phyloP scores from a whole-genome alignment of 35 echinoderm and acorn worm genomes.

The Anneissia japonica region DNA sequence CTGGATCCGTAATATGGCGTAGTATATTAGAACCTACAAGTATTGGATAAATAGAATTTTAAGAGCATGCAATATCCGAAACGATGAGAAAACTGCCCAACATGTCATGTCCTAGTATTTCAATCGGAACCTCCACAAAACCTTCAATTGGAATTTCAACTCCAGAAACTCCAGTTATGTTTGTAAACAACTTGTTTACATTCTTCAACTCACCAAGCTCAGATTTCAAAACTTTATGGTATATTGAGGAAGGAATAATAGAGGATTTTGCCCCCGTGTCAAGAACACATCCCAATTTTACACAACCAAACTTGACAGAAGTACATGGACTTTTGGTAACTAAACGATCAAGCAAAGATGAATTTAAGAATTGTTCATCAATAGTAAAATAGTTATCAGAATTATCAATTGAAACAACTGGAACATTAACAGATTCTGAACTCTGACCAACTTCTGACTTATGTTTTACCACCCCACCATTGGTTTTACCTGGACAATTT shows the following conservation, averaged over 20 bases:
- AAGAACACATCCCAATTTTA: slow-evolving; percentile 30
- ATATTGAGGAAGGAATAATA: slow-evolving; percentile 35
- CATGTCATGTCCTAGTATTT: neutral
- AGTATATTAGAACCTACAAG: neutral
- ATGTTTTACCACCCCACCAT: too few relatives aligned
- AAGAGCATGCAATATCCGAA: neutral
- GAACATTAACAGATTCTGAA: too few relatives aligned
- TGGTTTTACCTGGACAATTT: too few relatives aligned
- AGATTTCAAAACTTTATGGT: neutral
- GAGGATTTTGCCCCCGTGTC: slow-evolving; percentile 56
- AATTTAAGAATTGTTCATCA: too few relatives aligned
- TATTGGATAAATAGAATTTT: neutral
- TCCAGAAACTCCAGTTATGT: neutral
- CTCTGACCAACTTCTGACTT: too few relatives aligned
- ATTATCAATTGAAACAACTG: too few relatives aligned
- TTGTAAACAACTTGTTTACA: too few relatives aligned
- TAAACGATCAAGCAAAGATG: neutral
- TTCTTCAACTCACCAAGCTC: neutral
- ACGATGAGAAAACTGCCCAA: neutral
- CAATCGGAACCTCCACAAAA: neutral
- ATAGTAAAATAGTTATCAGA: too few relatives aligned
- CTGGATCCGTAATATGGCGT: too few relatives aligned
- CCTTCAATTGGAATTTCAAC: slow-evolving; percentile 34
- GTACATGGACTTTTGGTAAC: slow-evolving; percentile 36
- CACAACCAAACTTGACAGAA: slow-evolving; percentile 15